Conservation (phyloP, 2,888 invertebrate genomes). For the Oligia strigilis region DNA sequence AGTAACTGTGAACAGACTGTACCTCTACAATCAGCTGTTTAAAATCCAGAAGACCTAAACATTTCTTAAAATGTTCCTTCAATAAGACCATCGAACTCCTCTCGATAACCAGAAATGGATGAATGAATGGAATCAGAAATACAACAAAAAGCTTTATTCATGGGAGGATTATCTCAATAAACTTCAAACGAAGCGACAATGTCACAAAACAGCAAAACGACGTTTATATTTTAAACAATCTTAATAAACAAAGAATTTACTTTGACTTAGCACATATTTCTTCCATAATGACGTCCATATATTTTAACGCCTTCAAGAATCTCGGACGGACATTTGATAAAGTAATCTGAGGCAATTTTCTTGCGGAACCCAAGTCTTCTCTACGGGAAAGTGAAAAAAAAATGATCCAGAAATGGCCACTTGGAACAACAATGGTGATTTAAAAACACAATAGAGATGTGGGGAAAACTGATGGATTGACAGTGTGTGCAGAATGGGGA, state of each 20-base stretch:
- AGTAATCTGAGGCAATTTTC: slow-evolving; percentile 65
- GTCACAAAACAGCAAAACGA: slow-evolving; percentile 28
- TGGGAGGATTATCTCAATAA: slow-evolving; percentile 1
- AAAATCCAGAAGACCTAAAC: not conserved
- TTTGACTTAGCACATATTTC: slow-evolving; percentile 55
- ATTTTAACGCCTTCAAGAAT: slow-evolving; percentile 54
- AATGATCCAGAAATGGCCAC: slow-evolving; percentile 73
- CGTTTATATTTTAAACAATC: slow-evolving; percentile 31
- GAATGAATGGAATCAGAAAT: not conserved
- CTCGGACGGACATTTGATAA: slow-evolving; percentile 50
- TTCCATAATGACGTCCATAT: slow-evolving; percentile 59
- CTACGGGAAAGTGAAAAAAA: slow-evolving; percentile 53
- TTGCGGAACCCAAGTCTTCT: slow-evolving; percentile 42
- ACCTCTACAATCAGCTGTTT: not conserved
- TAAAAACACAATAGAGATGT: slow-evolving; percentile 73
- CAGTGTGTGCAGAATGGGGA: slow-evolving; percentile 68
- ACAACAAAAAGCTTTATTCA: not conserved
- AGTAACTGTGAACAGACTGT: not conserved
- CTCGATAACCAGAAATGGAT: not conserved
- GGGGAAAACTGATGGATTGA: slow-evolving; percentile 69
- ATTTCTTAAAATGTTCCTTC: not conserved
- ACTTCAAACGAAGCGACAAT: slow-evolving; percentile 2
- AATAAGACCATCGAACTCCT: not conserved
- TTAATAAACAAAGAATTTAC: slow-evolving; percentile 48
- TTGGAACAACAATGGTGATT: slow-evolving; percentile 77